A percentile compares a stretch with the other conserved stretches of the same genome.
These are phyloP conservation scores for Thyatira batis DNA, from an alignment of 2,888 invertebrate species.

Conservation along the genomic window DNA sequence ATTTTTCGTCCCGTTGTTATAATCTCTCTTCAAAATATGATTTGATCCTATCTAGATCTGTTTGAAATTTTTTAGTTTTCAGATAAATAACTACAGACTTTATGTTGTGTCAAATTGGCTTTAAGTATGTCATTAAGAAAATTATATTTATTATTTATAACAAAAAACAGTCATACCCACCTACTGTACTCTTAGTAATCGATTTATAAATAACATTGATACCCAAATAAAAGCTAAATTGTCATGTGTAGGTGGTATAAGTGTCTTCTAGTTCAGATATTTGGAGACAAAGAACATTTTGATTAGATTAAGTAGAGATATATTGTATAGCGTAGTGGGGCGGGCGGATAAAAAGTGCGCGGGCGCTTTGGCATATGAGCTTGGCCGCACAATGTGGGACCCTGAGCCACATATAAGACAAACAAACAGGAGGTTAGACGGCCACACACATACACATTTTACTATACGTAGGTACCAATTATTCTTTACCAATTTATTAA, in stretches of 20 bases:
- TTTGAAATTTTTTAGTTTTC: no score
- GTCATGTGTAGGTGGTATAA: not conserved
- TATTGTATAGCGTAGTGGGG: not conserved
- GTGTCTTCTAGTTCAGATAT: not conserved
- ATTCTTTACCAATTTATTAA: no score
- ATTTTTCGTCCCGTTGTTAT: not conserved
- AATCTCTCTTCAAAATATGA: not conserved
- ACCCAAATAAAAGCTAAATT: not conserved
- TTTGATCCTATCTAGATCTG: not conserved
- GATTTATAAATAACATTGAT: no score
- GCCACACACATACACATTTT: not conserved
- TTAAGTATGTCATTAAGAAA: no score
- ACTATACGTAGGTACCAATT: no score
- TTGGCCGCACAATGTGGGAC: conserved; percentile 24
- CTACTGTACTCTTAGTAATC: no score
- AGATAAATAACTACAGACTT: no score
- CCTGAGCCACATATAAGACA: conserved; percentile 55
- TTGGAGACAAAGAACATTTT: not conserved
- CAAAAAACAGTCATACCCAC: no score
- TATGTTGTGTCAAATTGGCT: no score
- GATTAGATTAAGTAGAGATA: not conserved
- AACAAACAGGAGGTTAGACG: conserved; percentile 12
- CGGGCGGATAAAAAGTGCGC: conserved; percentile 18
- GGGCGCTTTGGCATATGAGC: conserved; percentile 13
- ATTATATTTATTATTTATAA: no score